Evolutionary conservation across 2,888 invertebrate genomes (phyloP).

Genomic region (Lamproptera curius): DNA sequence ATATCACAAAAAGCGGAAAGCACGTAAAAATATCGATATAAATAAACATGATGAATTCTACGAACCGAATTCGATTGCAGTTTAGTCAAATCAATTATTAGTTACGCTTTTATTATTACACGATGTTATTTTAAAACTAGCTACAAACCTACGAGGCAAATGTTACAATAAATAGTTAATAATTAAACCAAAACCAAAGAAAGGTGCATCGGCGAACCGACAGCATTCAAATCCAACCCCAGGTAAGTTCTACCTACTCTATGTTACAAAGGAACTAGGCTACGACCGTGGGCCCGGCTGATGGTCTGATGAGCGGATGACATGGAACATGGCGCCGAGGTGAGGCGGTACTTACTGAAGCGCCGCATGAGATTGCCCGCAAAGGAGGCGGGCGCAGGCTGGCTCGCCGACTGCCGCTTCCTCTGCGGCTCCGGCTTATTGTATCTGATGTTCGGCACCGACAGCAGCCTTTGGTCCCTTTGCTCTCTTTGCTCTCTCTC

Average conservation of each 20-base stretch:
- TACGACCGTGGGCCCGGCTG: conserved; percentile 25
- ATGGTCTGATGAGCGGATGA: conserved; percentile 35
- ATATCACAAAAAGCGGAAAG: conserved; percentile 70
- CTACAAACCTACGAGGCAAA: conserved; percentile 61
- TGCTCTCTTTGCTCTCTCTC: conserved; percentile 53
- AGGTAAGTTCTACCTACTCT: conserved; percentile 45
- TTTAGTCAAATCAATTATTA: conserved; percentile 21
- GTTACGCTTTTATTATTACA: conserved; percentile 33
- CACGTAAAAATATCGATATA: conserved; percentile 20
- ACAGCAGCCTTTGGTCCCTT: conserved; percentile 83
- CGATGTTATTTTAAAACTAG: conserved; percentile 40
- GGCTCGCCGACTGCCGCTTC: conserved; percentile 66
- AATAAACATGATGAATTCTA: conserved; percentile 9
- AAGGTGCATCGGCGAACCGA: conserved; percentile 51
- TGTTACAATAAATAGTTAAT: conserved; percentile 54
- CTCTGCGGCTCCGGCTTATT: conserved; percentile 72
- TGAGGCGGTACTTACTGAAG: conserved; percentile 88
- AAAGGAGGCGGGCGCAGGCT: conserved; percentile 75
- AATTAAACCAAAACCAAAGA: conserved; percentile 38
- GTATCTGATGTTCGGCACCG: conserved; percentile 87
- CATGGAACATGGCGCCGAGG: conserved; percentile 45
- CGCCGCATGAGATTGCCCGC: conserved; percentile 88
- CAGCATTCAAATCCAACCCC: conserved; percentile 62
- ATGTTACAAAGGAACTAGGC: conserved; percentile 47
- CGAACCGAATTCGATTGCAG: conserved; percentile 8